A percentile compares a stretch with the other conserved stretches of the same genome.
phyloP scores from a whole-genome alignment of 1,140 invertebrate species.

The Drosophila pachea region DNA sequence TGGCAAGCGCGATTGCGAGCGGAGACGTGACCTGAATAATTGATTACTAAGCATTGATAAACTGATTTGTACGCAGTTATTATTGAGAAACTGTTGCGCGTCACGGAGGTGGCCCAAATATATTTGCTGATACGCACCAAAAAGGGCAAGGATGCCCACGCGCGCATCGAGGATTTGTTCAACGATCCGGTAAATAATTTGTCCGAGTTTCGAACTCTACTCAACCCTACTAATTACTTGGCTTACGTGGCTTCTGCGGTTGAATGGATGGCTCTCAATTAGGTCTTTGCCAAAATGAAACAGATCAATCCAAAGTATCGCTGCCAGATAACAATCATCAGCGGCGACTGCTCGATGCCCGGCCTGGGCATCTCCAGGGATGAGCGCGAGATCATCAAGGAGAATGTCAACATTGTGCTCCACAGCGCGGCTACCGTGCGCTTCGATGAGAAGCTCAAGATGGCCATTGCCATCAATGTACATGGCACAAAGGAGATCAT shows the following conservation, averaged over 20 bases:
- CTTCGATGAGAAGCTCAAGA: conserved; percentile 90
- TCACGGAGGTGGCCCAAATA: conserved; percentile 86
- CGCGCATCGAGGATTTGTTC: conserved; percentile 83
- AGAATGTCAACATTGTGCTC: conserved; percentile 87
- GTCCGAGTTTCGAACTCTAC: too few species aligned
- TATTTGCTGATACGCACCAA: conserved; percentile 89
- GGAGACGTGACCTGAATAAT: conserved; percentile 64
- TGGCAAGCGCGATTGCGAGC: conserved; percentile 67
- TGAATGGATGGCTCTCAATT: too few species aligned
- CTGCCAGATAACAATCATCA: conserved; percentile 82
- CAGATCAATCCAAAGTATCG: conserved; percentile 82
- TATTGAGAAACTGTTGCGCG: conserved; percentile 90
- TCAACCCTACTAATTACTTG: too few species aligned
- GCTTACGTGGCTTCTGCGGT: too few species aligned
- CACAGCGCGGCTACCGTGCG: conserved; percentile 93
- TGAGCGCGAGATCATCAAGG: conserved; percentile 79
- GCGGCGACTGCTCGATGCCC: conserved; percentile 82
- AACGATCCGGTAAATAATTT: conserved; percentile 82
- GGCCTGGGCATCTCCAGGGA: conserved; percentile 85
- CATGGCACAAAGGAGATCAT: conserved; percentile 84
- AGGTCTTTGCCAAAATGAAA: conserved; percentile 82
- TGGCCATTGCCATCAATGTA: conserved; percentile 82
- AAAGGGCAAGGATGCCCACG: conserved; percentile 84
- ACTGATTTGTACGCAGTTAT: conserved; percentile 79
- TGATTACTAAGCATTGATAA: conserved; percentile 9